Evolutionary conservation across 2,113 vertebrate species (phyloP), one percentile per base, ranked within the genome.

Genomic region (Cranoglanis bouderius): DNA sequence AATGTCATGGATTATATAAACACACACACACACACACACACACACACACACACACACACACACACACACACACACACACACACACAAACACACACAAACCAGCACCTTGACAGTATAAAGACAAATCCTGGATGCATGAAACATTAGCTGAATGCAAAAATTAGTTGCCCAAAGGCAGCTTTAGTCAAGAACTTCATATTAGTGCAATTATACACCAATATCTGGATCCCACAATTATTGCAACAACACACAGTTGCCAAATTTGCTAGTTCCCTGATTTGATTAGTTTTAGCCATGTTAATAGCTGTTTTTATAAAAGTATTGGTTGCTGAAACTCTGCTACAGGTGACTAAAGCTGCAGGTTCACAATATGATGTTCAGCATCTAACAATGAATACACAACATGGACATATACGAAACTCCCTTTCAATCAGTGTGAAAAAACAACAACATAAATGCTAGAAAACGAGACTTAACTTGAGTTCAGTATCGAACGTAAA

Each of bases 371-470:
- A 81, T 51, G 49, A 72, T 19, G 49, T 57, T 53, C 21, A 29
- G 40, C 18, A 40, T 67, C 24, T 18, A 19, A 70, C 43, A 67
- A 84, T 74, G 75, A 83, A 84, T 57, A 84, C 63, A 84, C 16
- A n/a, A 75, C 12, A 63, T 1, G 24, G 0, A 87, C 6, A 16
- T 2, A 19, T 16, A 70, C 1, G 43, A 67, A 82, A 82, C 46
- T 53, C 43, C 77, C 61, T 65, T 87, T 67, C 13, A 38, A n/a
- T n/a, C n/a, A n/a, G n/a, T n/a, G n/a, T n/a, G n/a, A n/a, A n/a
- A n/a, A n/a, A 57, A 38, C 0, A 14, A 0, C 26, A 29, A 6
- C 59, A 78, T 26, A 38, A 53, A 83, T 83, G 77, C 43, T 51
- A 63, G 74, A 80, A 6, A 24, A 19, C 5, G 10, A 49, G 2